Evolutionary conservation across 2,797 vertebrate species (phyloP), one percentile per base, ranked within the genome.

Genomic region (Hyperoplus lanceolatus): DNA sequence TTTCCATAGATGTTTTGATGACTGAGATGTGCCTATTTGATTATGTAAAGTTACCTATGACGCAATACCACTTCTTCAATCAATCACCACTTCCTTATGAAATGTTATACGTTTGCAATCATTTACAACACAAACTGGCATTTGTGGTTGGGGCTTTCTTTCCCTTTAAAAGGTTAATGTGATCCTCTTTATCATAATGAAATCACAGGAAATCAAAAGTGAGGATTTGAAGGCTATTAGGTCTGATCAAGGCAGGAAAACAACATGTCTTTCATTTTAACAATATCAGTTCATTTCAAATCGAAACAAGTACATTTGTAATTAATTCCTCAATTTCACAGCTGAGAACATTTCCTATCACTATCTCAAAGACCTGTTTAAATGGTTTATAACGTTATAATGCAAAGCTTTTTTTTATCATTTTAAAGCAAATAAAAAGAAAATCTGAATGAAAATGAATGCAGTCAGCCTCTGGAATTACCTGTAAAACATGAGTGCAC

Each of bases 401-500:
- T 29, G 1, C 46, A 16, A 36, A 51, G 9, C 36, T 3, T 43
- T 56, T 69, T 81, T 6, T 50, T 21, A 29, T 29, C 29, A 3
- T 39, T 71, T 73, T 42, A 3, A 61, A 76, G 11, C n/a, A 7
- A 11, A 57, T 39, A 39, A 43, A 41, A 15, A 48, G 1, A 12
- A 4, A 13, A 8, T 6, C 1, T 8, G 18, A 9, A 62, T 70
- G 53, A 43, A 51, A 43, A 41, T 53, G 41, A 5, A 49, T 56
- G 54, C 48, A 62, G 12, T 63, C 54, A 42, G 46, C 50, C 55
- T 46, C 54, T 50, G 64, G 49, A 70, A 50, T 83, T 81, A 87
- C 76, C 82, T 80, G 78, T 81, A 69, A 87, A 79, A 73, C 62
- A 77, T 8, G 46, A 79, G 72, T 73, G 79, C 77, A 77, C 18